Conservation (phyloP, 2,113 vertebrate species). For the Micromys minutus region DNA sequence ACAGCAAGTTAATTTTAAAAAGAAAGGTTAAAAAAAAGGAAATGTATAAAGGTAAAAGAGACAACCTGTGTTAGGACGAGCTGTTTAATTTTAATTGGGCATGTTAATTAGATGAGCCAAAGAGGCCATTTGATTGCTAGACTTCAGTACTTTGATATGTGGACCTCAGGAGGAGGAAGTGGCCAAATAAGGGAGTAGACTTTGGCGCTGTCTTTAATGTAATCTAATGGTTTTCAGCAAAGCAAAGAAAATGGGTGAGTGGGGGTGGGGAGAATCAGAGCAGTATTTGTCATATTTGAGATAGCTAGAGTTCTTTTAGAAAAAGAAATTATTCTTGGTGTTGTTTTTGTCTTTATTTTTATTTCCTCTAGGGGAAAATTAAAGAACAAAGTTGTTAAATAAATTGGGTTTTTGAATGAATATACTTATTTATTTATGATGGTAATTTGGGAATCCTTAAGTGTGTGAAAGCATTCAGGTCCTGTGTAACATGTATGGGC, state of each 20-base stretch:
- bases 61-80: not conserved
- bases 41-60: not conserved
- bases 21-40: too few relatives aligned
- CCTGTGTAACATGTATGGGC: not conserved
- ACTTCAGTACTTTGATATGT: not conserved
- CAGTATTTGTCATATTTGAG: not conserved
- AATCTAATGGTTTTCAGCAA: not conserved
- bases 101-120: not conserved
- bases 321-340: not conserved
- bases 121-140: not conserved
- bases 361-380: not conserved
- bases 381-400: not conserved
- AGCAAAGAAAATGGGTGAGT: too few relatives aligned
- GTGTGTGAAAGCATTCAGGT: not conserved
- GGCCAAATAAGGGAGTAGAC: not conserved
- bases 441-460: not conserved
- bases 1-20: too few relatives aligned
- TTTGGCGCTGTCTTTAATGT: not conserved
- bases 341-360: not conserved
- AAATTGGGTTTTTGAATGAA: not conserved
- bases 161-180: not conserved
- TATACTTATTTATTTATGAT: not conserved
- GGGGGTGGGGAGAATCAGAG: too few relatives aligned
- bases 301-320: not conserved
- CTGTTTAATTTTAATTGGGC: not conserved